Conservation (phyloP, 2,888 invertebrate species). For the Acronicta psi region DNA sequence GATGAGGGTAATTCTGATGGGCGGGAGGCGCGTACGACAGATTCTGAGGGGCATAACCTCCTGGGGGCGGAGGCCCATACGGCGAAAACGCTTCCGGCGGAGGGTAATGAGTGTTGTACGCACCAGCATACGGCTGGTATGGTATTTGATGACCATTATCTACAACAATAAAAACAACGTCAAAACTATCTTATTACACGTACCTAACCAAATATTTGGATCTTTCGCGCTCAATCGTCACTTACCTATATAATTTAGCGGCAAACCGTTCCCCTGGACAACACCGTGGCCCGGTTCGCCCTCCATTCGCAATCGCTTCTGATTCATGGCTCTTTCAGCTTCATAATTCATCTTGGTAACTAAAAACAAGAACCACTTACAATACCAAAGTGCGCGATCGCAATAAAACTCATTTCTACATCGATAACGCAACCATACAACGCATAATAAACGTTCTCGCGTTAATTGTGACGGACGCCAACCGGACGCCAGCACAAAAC, state of each 20-base stretch:
- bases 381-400: conserved; percentile 60
- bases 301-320: conserved; percentile 88
- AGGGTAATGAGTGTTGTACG: conserved; percentile 87
- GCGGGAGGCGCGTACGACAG: conserved; percentile 86
- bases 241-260: conserved; percentile 87
- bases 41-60: conserved; percentile 85
- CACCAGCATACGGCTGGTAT: conserved; percentile 86
- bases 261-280: conserved; percentile 87
- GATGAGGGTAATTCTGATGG: conserved; percentile 86
- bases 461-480: conserved; percentile 87
- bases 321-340: conserved; percentile 87
- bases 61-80: conserved; percentile 85
- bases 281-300: conserved; percentile 87
- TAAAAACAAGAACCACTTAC: conserved; percentile 79
- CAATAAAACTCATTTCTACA: conserved; percentile 68
- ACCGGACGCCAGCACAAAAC: conserved; percentile 88
- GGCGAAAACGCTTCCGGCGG: conserved; percentile 86
- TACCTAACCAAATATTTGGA: conserved; percentile 49
- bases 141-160: conserved; percentile 88
- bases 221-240: conserved; percentile 46
- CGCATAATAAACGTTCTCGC: conserved; percentile 73
- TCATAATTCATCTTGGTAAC: conserved; percentile 88
- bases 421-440: conserved; percentile 64
- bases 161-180: conserved; percentile 65
- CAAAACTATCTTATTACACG: conserved; percentile 22